Conservation (phyloP, 1,140 invertebrate genomes). For the Orius insidiosus region DNA sequence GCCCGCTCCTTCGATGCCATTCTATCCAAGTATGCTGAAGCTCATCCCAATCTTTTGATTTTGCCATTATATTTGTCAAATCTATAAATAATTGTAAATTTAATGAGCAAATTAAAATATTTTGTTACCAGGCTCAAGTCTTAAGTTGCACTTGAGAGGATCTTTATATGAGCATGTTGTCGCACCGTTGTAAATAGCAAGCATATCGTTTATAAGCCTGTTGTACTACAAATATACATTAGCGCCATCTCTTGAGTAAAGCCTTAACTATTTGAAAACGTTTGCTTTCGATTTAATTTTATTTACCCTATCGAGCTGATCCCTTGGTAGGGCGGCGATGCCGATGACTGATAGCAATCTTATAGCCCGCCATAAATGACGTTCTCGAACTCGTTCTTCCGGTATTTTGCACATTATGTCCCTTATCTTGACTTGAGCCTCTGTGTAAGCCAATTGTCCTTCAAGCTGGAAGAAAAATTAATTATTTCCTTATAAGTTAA, state of each 20-base stretch:
- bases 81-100: constrained; percentile 24
- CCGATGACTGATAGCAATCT: constrained; percentile 63
- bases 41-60: constrained; percentile 67
- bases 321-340: constrained; percentile 60
- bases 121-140: constrained; percentile 56
- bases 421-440: constrained; percentile 61
- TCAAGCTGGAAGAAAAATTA: constrained; percentile 36
- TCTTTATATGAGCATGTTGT: constrained; percentile 69
- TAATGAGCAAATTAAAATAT: neutral
- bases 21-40: constrained; percentile 70
- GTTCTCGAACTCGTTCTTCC: constrained; percentile 45
- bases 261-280: too few species aligned
- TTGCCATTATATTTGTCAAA: constrained; percentile 37
- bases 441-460: constrained; percentile 57
- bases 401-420: constrained; percentile 46
- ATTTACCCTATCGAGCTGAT: constrained; percentile 66
- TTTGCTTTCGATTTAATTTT: neutral
- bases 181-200: constrained; percentile 71
- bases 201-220: constrained; percentile 69
- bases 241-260: neutral
- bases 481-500: too few species aligned
- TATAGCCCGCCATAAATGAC: constrained; percentile 50
- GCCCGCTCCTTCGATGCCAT: constrained; percentile 64
- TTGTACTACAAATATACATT: constrained; percentile 48
- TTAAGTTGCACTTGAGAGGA: constrained; percentile 58